Percentiles rank a stretch among this genome's conserved stretches.
Conservation (phyloP, 1,140 invertebrate species). For the Reticulitermes speratus region DNA sequence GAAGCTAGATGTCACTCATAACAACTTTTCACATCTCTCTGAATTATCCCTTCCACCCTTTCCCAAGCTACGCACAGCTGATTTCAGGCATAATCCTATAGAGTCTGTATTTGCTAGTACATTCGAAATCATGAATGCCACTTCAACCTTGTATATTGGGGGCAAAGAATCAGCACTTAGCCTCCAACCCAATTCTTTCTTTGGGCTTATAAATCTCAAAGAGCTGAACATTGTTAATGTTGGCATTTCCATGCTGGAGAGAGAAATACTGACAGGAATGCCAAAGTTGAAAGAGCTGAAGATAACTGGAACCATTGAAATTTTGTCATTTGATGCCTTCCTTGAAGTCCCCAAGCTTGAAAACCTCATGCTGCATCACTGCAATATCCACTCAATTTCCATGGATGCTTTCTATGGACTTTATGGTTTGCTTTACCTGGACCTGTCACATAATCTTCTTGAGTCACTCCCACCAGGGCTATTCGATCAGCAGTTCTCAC, state of each 20-base stretch:
- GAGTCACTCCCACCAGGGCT: slow-evolving; percentile 58
- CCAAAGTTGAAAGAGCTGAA: slow-evolving; percentile 53
- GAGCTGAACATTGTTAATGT: slow-evolving; percentile 58
- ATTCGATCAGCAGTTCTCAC: slow-evolving; percentile 59
- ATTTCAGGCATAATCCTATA: slow-evolving; percentile 67
- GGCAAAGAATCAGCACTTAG: slow-evolving; percentile 52
- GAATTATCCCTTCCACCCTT: slow-evolving; percentile 69
- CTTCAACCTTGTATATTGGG: slow-evolving; percentile 60
- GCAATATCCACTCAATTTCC: slow-evolving; percentile 60
- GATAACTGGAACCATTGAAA: slow-evolving; percentile 56
- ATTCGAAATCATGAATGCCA: slow-evolving; percentile 70
- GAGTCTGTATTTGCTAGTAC: slow-evolving; percentile 65
- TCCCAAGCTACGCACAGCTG: slow-evolving; percentile 57
- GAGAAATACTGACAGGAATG: slow-evolving; percentile 61
- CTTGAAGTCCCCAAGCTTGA: slow-evolving; percentile 57
- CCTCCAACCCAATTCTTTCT: slow-evolving; percentile 61
- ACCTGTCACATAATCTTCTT: slow-evolving; percentile 63
- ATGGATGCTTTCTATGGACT: slow-evolving; percentile 68
- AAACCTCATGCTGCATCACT: slow-evolving; percentile 59
- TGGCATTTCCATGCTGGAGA: slow-evolving; percentile 55
- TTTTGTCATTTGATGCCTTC: slow-evolving; percentile 68
- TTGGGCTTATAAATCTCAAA: slow-evolving; percentile 56
- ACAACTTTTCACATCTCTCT: slow-evolving; percentile 65
- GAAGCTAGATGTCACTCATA: slow-evolving; percentile 62
- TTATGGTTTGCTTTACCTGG: slow-evolving; percentile 56